A percentile compares a stretch with the other conserved stretches of the same genome.
These are phyloP conservation scores for Zaprionus tsacasi DNA, from an alignment of 1,140 invertebrate species.

Conservation along the genomic window DNA sequence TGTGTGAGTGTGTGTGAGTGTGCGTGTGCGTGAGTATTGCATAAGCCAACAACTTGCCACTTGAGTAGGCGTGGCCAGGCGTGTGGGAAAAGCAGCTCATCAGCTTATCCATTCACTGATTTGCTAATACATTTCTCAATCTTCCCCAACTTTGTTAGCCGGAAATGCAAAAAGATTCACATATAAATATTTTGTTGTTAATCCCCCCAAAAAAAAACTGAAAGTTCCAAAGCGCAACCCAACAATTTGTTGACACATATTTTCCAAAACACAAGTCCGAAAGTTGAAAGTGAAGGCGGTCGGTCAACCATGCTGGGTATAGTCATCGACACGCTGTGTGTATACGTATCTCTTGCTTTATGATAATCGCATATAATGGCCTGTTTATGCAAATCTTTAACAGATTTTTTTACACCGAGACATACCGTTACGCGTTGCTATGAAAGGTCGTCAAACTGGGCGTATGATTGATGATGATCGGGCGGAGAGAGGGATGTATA, in stretches of 20 bases:
- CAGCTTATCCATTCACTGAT: not conserved
- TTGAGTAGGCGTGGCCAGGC: constrained; percentile 25
- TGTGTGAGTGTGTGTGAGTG: not conserved
- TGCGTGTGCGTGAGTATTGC: constrained; percentile 13
- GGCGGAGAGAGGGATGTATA: not conserved
- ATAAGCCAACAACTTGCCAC: constrained; percentile 28
- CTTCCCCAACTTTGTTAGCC: constrained; percentile 26
- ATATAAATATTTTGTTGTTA: too few relatives aligned
- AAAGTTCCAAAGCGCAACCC: not conserved
- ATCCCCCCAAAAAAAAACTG: not conserved
- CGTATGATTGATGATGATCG: not conserved
- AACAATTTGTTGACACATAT: constrained; percentile 47
- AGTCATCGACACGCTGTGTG: constrained; percentile 12
- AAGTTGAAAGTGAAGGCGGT: constrained; percentile 66
- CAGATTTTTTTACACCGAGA: constrained; percentile 18
- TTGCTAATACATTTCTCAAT: constrained; percentile 21
- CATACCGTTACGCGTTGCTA: constrained; percentile 15
- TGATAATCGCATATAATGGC: constrained; percentile 68
- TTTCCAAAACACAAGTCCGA: constrained; percentile 10
- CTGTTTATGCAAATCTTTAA: constrained; percentile 65
- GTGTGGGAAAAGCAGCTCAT: constrained; percentile 19
- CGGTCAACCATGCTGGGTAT: constrained; percentile 21
- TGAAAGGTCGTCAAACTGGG: constrained; percentile 28
- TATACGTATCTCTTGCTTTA: constrained; percentile 34
- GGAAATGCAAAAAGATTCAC: constrained; percentile 38